A percentile compares a stretch with the other conserved stretches of the same genome.
Conservation (phyloP, 2,888 invertebrate genomes). For the Cremastinae sp. region DNA sequence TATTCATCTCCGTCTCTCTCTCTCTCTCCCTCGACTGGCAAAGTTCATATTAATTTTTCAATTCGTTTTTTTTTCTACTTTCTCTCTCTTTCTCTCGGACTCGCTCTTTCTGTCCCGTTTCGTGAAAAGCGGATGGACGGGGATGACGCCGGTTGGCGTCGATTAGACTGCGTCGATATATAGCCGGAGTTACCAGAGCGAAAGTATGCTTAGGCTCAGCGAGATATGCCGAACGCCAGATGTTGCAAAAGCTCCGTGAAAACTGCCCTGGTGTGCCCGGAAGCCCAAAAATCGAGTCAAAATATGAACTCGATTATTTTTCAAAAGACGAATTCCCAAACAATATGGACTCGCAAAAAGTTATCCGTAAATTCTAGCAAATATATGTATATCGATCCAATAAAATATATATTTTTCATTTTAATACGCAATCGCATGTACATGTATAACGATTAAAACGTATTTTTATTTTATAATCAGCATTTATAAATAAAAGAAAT, state of each 20-base stretch:
- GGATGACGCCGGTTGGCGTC: slow-evolving; percentile 58
- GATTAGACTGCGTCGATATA: slow-evolving; percentile 47
- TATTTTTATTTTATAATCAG: no score
- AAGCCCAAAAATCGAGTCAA: slow-evolving; percentile 18
- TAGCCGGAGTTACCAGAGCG: slow-evolving; percentile 33
- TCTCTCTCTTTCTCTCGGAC: neutral
- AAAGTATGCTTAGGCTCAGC: slow-evolving; percentile 35
- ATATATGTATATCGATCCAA: no score
- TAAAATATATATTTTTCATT: no score
- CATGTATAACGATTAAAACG: no score
- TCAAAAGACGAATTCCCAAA: slow-evolving; percentile 17
- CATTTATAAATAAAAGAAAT: no score
- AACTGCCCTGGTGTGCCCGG: slow-evolving; percentile 26
- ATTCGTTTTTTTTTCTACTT: no score
- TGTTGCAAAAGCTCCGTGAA: slow-evolving; percentile 48
- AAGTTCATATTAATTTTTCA: slow-evolving; percentile 62
- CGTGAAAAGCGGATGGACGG: slow-evolving; percentile 48
- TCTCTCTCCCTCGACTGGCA: slow-evolving; percentile 11
- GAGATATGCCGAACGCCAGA: slow-evolving; percentile 54
- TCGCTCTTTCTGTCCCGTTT: slow-evolving; percentile 25
- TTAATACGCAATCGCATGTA: no score
- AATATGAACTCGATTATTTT: slow-evolving; percentile 36
- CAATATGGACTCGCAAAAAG: no score
- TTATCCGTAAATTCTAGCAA: no score
- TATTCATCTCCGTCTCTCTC: slow-evolving; percentile 26